Percentiles rank a stretch among this genome's conserved stretches.
Conservation (phyloP, 2,888 invertebrate species). For the Thysanoteuthis rhombus region DNA sequence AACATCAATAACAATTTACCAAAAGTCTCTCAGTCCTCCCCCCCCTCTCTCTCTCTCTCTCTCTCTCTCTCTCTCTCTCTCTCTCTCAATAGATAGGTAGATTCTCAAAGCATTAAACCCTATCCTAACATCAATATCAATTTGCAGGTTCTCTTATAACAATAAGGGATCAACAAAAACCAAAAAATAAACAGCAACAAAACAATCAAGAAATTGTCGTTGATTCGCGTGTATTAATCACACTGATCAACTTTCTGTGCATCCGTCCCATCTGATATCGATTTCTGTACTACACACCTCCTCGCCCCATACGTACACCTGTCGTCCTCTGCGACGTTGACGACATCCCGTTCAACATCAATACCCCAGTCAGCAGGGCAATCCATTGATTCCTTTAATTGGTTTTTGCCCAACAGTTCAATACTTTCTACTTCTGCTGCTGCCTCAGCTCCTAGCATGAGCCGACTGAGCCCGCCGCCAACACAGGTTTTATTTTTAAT, state of each 20-base stretch:
- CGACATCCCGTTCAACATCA: neutral
- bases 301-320: neutral
- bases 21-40: too few species aligned
- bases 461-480: neutral
- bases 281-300: neutral
- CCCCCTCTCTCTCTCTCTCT: too few species aligned
- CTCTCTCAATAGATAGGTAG: too few species aligned
- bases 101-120: neutral
- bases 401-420: neutral
- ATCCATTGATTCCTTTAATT: constrained; percentile 12
- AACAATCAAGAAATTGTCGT: neutral
- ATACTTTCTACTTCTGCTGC: neutral
- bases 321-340: neutral
- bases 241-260: neutral
- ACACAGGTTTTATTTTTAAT: neutral
- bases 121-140: neutral
- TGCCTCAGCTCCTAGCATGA: too few species aligned
- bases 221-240: neutral
- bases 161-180: neutral
- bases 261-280: neutral
- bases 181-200: too few species aligned
- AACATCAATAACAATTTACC: neutral
- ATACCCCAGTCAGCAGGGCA: neutral
- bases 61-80: too few species aligned
- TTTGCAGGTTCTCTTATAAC: neutral